Evolutionary conservation across 2,888 invertebrate genomes (phyloP), one percentile per base, ranked within the genome.

Genomic region (Melanostoma scalare): DNA sequence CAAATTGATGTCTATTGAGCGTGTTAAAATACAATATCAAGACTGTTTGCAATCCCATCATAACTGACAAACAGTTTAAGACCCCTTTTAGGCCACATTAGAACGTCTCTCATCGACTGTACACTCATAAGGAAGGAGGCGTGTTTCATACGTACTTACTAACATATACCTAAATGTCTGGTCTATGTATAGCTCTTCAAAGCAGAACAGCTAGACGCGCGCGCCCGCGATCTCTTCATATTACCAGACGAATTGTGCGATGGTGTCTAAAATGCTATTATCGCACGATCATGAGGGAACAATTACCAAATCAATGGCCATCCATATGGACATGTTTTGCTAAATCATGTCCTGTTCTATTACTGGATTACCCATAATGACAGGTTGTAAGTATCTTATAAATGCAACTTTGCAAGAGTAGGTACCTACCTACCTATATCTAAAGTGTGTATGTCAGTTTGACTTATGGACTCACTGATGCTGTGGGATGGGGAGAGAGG

Each of bases 361-460:
- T 84, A 86, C 81, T 79, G 86, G 85, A 85, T 79, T 82, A 79
- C 80, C 86, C 85, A 76, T 86, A 86, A 86, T 86, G 85, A 86
- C 86, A 79, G 85, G 86, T 86, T 86, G 76, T 60, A 55, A 73
- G 79, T 85, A 60, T 84, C 84, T 79, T 71, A 71, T 74, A 75
- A 61, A 84, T 79, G 67, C 79, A 79, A 74, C 52, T 67, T 44
- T 40, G 5, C 3, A 8, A 4, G 30, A 31, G 6, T 36, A 31
- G 31, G 33, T 46, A 56, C 75, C 42, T 55, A 52, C 67, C 67
- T 71, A 61, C 63, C 68, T 75, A 55, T 65, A 55, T 72, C 61
- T 61, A 69, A 20, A 20, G 20, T 20, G 20, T 20, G 20, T 20
- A 20, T 20, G 20, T 20, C 20, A 20, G 20, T 20, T 30, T 42